Base-by-base conservation (phyloP, 2,797 vertebrate species). In the Sebastes baramenuke region DNA sequence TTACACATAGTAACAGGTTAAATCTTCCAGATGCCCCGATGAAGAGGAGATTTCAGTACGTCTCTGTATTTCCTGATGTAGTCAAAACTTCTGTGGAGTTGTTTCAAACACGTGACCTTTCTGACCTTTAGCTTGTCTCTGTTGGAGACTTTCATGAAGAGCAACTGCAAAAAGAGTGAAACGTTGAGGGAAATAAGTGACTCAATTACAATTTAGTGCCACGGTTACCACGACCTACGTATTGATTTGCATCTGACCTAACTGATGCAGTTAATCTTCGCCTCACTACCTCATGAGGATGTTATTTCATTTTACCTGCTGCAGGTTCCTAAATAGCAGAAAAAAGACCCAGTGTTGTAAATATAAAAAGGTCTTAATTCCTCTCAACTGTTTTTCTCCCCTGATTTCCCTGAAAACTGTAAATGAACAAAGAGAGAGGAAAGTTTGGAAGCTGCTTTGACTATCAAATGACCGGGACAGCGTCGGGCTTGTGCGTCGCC, bases 391-490 rank as follows among this genome's bases (percentile, higher is more conserved):
- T 87, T 91, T 90, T 85, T 71, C 87, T 86, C 86, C 77, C 83
- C 88, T 92, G 88, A 94, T 95, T 95, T 95, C 93, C 94, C 93
- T 95, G 94, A 94, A 95, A 96, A 95, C 93, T 91, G 93, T 93
- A 93, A 89, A 92, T 90, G 93, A 91, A 94, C 91, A 93, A 94
- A 93, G 88, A 91, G 89, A 84, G 89, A 92, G 92, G 93, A 91
- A 94, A 93, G 83, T 89, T 78, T 77, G 83, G 79, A 70, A 87
- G 49, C 88, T 88, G 83, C 80, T 96, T 96, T 96, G 95, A 95
- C 93, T 96, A 95, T 49, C 95, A 96, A 96, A 96, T 96, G 82
- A 88, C 72, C 2, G 66, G 54, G 49, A 94, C 94, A 95, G 92
- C 82, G 88, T 74, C 1, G 8, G 86, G 81, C 68, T 87, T 93